Evolutionary conservation across 1,140 invertebrate species (phyloP), one percentile per base, ranked within the genome.

Genomic region (Tyrophagus putrescentiae): DNA sequence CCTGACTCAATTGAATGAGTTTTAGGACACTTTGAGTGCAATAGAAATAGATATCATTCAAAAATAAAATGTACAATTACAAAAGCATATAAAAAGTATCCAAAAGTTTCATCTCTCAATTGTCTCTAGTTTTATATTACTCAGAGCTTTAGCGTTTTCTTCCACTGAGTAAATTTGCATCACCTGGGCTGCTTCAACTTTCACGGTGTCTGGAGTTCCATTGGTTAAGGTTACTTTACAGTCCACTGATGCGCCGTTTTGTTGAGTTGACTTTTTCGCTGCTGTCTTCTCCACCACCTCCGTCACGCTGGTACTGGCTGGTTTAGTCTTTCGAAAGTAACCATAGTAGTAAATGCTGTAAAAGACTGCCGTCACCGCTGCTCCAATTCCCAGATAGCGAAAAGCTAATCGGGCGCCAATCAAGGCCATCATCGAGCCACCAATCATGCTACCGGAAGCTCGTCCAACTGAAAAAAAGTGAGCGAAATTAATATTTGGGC

Each of bases 391-490:
- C 66, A 86, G 84, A 61, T 84, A 78, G 66, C 79, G 80, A 68
- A 84, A 86, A 0, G 84, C 85, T 0, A 77, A 72, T 42, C 84
- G 72, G 1, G 82, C 82, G 7, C 83, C 83, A 64, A 84, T 78
- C 16, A 73, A 75, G 67, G 84, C 83, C 75, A 85, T 85, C 21
- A 85, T 67, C 64, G 81, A 84, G 1, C 84, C 85, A 3, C 84
- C 85, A 34, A 83, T 76, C 28, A 87, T 72, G 70, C 83, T 84
- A 41, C 84, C 84, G 5, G 80, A 74, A 18, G 84, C 84, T 70
- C 84, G 83, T 39, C 84, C 84, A 85, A 68, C 32, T 76, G 68
- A 62, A 41, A 62, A 58, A 64, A 57, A 36, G 31, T 57, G n/a
- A 34, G 31, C 3, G 0, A 45, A 36, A 33, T 62, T 7, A 27